Conservation (phyloP, 2,113 vertebrate genomes). For the western clawed frog (Xenopus tropicalis) region UCB_Xtro_10.0 CM004448.2:31551001-31551500, state of each 20-base stretch:
- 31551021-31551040: too few relatives aligned
- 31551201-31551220: constrained; percentile 80
- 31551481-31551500: too few relatives aligned
- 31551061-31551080: too few relatives aligned
- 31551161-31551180: constrained; percentile 84
- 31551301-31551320: constrained; percentile 80
- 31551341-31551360: constrained; percentile 80
- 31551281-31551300: constrained; percentile 86
- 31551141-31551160: background rate
- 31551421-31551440: too few relatives aligned
- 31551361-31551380: constrained; percentile 80
- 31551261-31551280: constrained; percentile 78
- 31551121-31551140: constrained; percentile 19
- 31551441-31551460: too few relatives aligned
- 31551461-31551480: too few relatives aligned
- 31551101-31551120: too few relatives aligned
- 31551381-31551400: constrained; percentile 69
- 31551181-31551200: constrained; percentile 84
- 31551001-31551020: too few relatives aligned
- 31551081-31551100: too few relatives aligned
- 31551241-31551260: constrained; percentile 73
- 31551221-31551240: constrained; percentile 67
- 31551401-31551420: too few relatives aligned
- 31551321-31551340: constrained; percentile 83
- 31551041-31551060: too few relatives aligned